Evolutionary conservation across 2,113 vertebrate species (phyloP), one percentile per base, ranked within the genome.

Genomic region (Pyxicephalus adspersus): DNA sequence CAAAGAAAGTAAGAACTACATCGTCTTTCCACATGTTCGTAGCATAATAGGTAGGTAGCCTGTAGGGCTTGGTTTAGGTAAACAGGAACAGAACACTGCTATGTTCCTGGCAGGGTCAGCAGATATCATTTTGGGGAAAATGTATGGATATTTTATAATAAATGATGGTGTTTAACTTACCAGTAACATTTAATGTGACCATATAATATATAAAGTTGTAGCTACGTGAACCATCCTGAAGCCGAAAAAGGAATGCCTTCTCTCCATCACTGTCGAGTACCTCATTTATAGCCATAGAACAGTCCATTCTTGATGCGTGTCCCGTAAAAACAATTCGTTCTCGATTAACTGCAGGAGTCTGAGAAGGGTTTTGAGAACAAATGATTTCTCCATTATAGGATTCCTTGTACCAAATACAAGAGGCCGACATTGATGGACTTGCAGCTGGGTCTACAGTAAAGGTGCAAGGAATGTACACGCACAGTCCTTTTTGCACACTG

Each of bases 391-490:
- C 34, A 2, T 9, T 38, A 7, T 1, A 2, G 9, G 1, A 1
- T 5, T 9, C 34, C 22, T 67, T 67, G n/a, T 67, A 67, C 45
- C 38, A 52, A 22, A 51, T 51, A 16, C 67, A 45, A 2, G 4
- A 5, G 22, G 23, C 67, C 26, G 4, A 19, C 52, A 2, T 13
- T 26, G 45, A 19, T 26, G 52, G 29, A 13, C 9, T 25, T 4
- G n/a, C 0, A 22, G 2, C 15, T 7, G 7, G 3, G 6, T 16
- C 3, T 3, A 71, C 2, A 1, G 23, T 71, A 54, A 71, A 71
- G 19, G 38, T 71, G 22, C 67, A 71, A 2, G 67, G 67, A 52
- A 71, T 52, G n/a, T 71, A 9, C 45, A 71, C 67, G 26, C 67
- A 71, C 15, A 71, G 45, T 25, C 67, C 50, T 3, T n/a, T 61